Evolutionary conservation across 2,797 vertebrate genomes (phyloP), one percentile per base, ranked within the genome.

Genomic region (Lepus oiostolus): DNA sequence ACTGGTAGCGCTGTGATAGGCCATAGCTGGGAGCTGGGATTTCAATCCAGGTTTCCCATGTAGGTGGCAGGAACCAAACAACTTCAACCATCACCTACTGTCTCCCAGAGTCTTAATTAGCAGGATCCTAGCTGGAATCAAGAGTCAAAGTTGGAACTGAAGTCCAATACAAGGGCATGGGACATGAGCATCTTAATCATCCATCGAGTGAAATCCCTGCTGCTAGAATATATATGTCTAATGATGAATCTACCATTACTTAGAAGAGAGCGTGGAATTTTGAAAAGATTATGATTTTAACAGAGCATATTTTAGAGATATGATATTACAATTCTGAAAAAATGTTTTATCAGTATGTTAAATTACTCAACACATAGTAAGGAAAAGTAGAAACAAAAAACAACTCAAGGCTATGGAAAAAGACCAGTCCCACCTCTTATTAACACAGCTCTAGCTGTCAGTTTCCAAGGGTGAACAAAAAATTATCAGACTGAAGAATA

Each of bases 271-370:
- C 42, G 62, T 35, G 3, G 42, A 60, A 88, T 42, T 90, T 94
- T 88, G 17, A 14, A 14, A 91, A 96, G 91, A 52, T 87, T 12
- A 47, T 77, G 12, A 50, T 38, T 68, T 87, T 91, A 92, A 54
- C 9, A 67, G 8, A 38, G 42, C 11, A 67, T n/a, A 67, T 32
- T 87, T 83, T 88, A 17, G 4, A 62, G 13, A n/a, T 24, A 17
- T 67, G 5, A 81, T 76, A 62, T 4, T 81, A 7, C 0, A 68
- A 63, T 32, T 85, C 85, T 88, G 54, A 62, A 86, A 32, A 87
- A 32, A 67, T n/a, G 24, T 8, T 50, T 72, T 75, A 90, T 68
- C 65, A n/a, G 10, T 90, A 54, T 74, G 5, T 72, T 86, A 74
- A 74, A 63, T 83, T 70, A 75, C 12, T 74, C 9, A 81, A 9